Evolutionary conservation across 2,113 vertebrate genomes (phyloP).

Genomic region (Pangasianodon hypophthalmus): DNA sequence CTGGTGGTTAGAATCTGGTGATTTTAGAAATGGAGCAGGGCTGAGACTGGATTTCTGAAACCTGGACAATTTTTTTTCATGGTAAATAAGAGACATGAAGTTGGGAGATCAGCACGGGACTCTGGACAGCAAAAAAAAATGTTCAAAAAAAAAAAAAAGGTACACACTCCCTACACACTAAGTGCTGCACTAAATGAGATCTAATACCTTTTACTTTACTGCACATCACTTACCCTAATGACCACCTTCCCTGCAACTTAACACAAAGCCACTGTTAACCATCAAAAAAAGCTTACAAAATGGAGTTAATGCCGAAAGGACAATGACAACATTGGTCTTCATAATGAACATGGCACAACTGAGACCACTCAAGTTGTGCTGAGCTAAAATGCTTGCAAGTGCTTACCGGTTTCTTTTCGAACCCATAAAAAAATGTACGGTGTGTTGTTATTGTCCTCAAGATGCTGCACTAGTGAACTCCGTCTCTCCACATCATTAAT

Average conservation of each 20-base stretch:
- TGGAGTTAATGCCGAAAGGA: slow-evolving; percentile 37
- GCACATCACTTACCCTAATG: slow-evolving; percentile 44
- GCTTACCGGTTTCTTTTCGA: slow-evolving; percentile 36
- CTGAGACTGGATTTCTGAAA: slow-evolving; percentile 24
- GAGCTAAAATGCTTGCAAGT: slow-evolving; percentile 30
- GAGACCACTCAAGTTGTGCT: slow-evolving; percentile 17
- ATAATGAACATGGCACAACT: slow-evolving; percentile 28
- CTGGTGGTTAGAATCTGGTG: slow-evolving; percentile 36
- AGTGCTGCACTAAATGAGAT: slow-evolving; percentile 37
- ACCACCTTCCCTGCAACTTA: slow-evolving; percentile 31
- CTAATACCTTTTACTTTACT: slow-evolving; percentile 30
- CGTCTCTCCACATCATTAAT: slow-evolving; percentile 28
- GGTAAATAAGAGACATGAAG: slow-evolving; percentile 19
- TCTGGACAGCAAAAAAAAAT: slow-evolving; percentile 34
- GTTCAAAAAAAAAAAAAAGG: slow-evolving; percentile 9
- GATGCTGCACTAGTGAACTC: slow-evolving; percentile 34
- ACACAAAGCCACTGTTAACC: slow-evolving; percentile 39
- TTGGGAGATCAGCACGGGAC: slow-evolving; percentile 5
- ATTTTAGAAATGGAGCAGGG: slow-evolving; percentile 48
- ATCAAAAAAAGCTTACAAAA: slow-evolving; percentile 17
- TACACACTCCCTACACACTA: not conserved
- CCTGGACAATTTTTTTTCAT: slow-evolving; percentile 38
- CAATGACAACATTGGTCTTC: slow-evolving; percentile 19
- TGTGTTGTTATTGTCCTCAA: slow-evolving; percentile 29
- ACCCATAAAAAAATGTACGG: slow-evolving; percentile 26